These are phyloP conservation scores for Equus przewalskii DNA, from an alignment of 2,113 vertebrate species.

Conservation along the genomic window DNA sequence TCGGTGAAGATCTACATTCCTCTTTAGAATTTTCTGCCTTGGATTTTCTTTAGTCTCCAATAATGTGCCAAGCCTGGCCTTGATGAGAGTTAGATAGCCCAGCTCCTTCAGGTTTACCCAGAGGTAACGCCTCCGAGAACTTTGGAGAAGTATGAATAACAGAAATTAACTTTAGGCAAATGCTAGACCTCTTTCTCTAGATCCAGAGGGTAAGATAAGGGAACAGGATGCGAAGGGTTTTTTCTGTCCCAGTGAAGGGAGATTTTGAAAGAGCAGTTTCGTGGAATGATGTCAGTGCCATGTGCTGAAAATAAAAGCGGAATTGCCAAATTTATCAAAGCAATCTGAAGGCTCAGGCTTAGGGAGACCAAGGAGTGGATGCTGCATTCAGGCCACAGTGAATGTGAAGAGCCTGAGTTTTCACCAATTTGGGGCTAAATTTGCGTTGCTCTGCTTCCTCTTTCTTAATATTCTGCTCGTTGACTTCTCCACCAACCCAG, in stretches of 20 bases:
- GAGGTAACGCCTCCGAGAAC: background rate
- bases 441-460: background rate
- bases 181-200: background rate
- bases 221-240: background rate
- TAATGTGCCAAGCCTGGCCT: background rate
- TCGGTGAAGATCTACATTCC: background rate
- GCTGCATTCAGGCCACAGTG: background rate
- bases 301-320: conserved; percentile 20
- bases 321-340: background rate
- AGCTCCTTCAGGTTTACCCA: background rate
- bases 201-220: background rate
- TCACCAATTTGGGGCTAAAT: background rate
- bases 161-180: background rate
- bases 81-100: background rate
- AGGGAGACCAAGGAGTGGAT: background rate
- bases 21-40: conserved; percentile 42
- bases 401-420: background rate
- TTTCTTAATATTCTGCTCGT: background rate
- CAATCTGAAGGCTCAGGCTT: background rate
- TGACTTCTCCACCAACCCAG: background rate
- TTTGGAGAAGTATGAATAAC: background rate
- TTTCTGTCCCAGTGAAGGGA: background rate
- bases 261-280: background rate
- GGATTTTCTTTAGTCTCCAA: conserved; percentile 26
- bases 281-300: background rate